Base-by-base conservation (phyloP, 30 jellyfish, hydroid and myxozoan genomes). In the Phacellophora camtschatica region DNA sequence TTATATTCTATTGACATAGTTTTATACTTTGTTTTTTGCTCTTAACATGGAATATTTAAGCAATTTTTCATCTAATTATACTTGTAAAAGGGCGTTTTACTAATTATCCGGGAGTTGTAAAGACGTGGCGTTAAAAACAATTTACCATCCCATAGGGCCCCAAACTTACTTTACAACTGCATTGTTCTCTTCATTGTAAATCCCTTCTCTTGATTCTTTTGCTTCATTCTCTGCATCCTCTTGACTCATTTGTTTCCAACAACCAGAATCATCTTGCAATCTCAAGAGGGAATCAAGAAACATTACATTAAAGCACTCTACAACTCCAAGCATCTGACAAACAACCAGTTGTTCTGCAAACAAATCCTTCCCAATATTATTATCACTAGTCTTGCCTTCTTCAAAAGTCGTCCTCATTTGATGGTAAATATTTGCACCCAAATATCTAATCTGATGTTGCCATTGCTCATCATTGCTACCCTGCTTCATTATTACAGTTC, bases 241-340 rank as follows among this genome's bases (percentile, higher is more conserved):
- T 12, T 50, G 61, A 31, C 28, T 41, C 50, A 35, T 16, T 57
- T 82, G 84, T 74, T 82, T 82, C 86, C 86, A 82, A 45, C 94
- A 82, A 9, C 94, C 94, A 23, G 82, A 55, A 32, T 51, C 59
- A 33, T 69, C 86, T 62, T 82, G 94, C 71, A 58, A 22, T 50
- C 27, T 41, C 65, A 68, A 31, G 5, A 82, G 11, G 39, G 69
- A 25, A 4, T 59, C 63, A 29, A 82, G 66, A 15, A 54, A 82
- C 39, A 37, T 68, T 15, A 68, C 13, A 34, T 82, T 86, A 69
- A 68, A 82, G 30, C 94, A 82, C 15, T 82, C 63, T 0, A 82
- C 34, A 27, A 82, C 80, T 2, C 94, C 94, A 0, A 82, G 81
- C 94, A 82, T 82, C 42, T 71, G 86, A 49, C 94, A 82, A 11